A percentile compares a stretch with the other conserved stretches of the same genome.
Evolutionary conservation across 2,797 vertebrate species (phyloP).

Genomic region (Characodon lateralis): DNA sequence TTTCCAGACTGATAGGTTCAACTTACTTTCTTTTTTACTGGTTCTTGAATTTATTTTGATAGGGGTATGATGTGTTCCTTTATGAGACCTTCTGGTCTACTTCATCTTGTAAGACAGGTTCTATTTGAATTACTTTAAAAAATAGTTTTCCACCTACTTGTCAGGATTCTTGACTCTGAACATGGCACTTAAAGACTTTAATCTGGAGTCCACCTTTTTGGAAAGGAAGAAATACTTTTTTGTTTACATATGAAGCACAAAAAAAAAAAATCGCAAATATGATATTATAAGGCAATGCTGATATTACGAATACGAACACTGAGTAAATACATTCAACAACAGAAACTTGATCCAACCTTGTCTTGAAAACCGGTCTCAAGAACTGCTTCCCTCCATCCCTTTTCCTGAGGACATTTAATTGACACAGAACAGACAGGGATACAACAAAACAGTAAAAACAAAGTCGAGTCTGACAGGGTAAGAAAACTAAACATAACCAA

Average conservation of each 20-base stretch:
- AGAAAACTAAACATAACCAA: not conserved
- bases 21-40: not conserved
- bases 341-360: conserved; percentile 82
- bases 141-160: conserved; percentile 85
- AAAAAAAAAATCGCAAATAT: not conserved
- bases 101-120: not conserved
- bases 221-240: conserved; percentile 11
- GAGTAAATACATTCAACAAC: not conserved
- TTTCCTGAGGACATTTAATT: conserved; percentile 81
- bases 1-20: not conserved
- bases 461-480: not conserved
- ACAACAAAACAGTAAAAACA: not conserved
- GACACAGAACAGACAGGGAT: conserved; percentile 17
- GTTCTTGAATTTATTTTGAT: not conserved
- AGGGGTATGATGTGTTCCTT: not conserved
- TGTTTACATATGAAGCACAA: not conserved
- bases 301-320: not conserved
- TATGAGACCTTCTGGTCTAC: not conserved
- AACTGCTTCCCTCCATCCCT: conserved; percentile 93
- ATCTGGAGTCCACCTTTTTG: conserved; percentile 91
- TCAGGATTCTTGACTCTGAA: conserved; percentile 98
- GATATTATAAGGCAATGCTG: conserved; percentile 1
- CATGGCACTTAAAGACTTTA: conserved; percentile 96
- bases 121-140: not conserved
- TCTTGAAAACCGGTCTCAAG: conserved; percentile 95